These are phyloP conservation scores for Aphidius colemani DNA, from an alignment of 2,888 invertebrate genomes.

Conservation along the genomic window DNA sequence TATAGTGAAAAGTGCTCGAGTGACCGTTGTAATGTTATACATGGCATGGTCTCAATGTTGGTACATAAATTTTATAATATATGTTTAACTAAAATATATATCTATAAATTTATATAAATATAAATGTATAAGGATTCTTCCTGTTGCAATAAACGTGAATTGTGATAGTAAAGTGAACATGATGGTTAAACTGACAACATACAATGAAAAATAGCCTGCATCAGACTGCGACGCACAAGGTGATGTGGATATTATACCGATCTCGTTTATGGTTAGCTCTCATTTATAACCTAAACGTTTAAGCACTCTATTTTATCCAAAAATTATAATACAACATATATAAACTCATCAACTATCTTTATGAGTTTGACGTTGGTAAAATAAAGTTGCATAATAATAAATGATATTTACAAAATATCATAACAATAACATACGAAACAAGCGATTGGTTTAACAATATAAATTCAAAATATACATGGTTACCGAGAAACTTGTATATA, in stretches of 20 bases:
- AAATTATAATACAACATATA: not conserved
- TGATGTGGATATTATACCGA: slow-evolving; percentile 40
- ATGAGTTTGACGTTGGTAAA: too few species aligned
- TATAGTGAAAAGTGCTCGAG: not conserved
- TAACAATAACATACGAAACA: too few species aligned
- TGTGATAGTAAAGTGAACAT: slow-evolving; percentile 36
- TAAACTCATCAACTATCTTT: too few species aligned
- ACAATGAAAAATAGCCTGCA: too few species aligned
- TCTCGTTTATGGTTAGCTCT: slow-evolving; percentile 36
- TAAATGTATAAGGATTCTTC: slow-evolving; percentile 25
- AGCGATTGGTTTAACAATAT: too few species aligned
- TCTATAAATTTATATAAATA: slow-evolving; percentile 22
- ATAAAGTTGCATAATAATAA: too few species aligned
- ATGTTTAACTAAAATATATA: slow-evolving; percentile 17
- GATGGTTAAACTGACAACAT: slow-evolving; percentile 15
- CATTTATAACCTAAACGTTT: slow-evolving; percentile 36
- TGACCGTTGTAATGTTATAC: slow-evolving; percentile 9
- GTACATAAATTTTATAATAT: not conserved
- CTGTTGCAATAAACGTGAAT: slow-evolving; percentile 40
- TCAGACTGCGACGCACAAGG: slow-evolving; percentile 23
- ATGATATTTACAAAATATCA: too few species aligned
- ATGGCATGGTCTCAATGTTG: not conserved
- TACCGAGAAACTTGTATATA: too few species aligned
- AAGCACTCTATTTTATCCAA: slow-evolving; percentile 12
- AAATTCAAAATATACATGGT: too few species aligned